Evolutionary conservation across 1,140 invertebrate genomes (phyloP), one percentile per base, ranked within the genome.

Genomic region (Ceratosolen solmsi): DNA sequence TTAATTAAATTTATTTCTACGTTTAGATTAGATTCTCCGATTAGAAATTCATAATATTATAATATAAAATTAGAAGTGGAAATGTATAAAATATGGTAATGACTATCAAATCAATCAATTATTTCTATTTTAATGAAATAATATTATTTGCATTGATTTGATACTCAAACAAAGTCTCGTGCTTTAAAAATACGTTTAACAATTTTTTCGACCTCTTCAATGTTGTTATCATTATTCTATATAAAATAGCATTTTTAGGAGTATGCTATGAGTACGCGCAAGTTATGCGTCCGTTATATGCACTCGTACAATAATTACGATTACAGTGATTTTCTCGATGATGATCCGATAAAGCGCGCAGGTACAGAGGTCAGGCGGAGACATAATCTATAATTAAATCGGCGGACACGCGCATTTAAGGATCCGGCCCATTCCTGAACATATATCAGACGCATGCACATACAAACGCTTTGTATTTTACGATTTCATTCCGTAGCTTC

Each of bases 361-460:
- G 84, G 87, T 84, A 79, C 88, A 87, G 82, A 85, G 89, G 88
- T 89, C 87, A 85, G 75, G 17, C 78, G 87, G 86, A 88, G 89
- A 89, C 89, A 89, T 68, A 90, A 90, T 90, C 89, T 90, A 90
- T 90, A 90, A 90, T 90, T 90, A 88, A 88, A 89, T 90, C 89
- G 86, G 84, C 78, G 84, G 83, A 82, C 82, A 82, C 81, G 84
- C 82, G 79, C 82, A 82, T 75, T 76, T 33, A 49, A 71, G 65
- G 68, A 78, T 73, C 74, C 73, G 73, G 60, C 20, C 54, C 54
- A 68, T 68, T 78, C 63, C 13, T 41, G 20, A 72, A 56, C 71
- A 71, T 58, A 82, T 72, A 75, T 54, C 70, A 58, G 33, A 17
- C 27, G 68, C 78, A 73, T 41, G 77, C 56, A 58, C 56, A 68